Evolutionary conservation across 2,888 invertebrate species (phyloP), one percentile per base, ranked within the genome.

Genomic region (Crepidodera aurea): DNA sequence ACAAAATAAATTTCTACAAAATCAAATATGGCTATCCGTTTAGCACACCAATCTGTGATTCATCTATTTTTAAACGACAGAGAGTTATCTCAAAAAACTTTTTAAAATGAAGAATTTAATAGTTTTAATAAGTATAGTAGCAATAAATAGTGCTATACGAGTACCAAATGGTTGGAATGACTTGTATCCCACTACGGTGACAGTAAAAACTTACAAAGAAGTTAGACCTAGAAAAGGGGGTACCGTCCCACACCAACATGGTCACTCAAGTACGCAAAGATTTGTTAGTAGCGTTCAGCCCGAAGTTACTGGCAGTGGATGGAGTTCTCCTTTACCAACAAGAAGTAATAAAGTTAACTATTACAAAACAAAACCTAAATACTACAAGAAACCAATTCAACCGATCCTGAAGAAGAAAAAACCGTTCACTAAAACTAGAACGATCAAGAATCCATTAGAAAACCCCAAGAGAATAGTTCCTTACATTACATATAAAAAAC

Each of bases 31-130:
- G 57, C 48, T 10, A 10, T 7, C 15, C 16, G 16, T 39, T 48
- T 39, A 50, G 13, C 39, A 18, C 16, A 37, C 34, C 10, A 3
- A 25, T 39, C 48, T 48, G 57, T 39, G 48, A 57, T 57, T 50
- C n/a, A 29, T 39, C n/a, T 15, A 25, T 48, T 25, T 39, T 50
- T 57, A 18, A 37, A 46, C n/a, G 16, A 29, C 1, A 27, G 13
- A 53, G 22, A 7, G 16, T 16, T 40, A 37, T 18, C 27, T 5
- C 15, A 39, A 59, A 51, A 68, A 51, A 64, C 67, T 69, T 71
- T 65, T 64, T 65, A 72, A 71, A 66, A 73, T 71, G 73, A 67
- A 69, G 65, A 56, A 60, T 29, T 62, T 68, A 34, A 42, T 69
- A 57, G 59, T 69, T 57, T 55, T 72, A 46, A 10, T 63, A 3